Base-by-base conservation (phyloP, 2,113 vertebrate genomes). In the Nanorana parkeri region DNA sequence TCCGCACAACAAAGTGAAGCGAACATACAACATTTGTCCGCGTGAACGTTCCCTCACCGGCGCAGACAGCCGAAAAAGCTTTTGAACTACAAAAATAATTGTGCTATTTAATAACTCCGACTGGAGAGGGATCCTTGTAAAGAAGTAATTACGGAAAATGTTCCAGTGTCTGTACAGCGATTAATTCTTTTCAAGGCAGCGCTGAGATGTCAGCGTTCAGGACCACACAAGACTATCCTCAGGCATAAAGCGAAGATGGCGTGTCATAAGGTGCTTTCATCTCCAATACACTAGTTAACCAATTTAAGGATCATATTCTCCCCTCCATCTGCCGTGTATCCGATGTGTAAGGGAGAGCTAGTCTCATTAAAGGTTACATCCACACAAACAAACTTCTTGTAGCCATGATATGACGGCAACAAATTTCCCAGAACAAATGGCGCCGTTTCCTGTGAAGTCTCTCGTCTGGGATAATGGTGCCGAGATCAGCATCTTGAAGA, bases 191-290 rank as follows among this genome's bases (percentile, higher is more conserved):
- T 58, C 20, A 58, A 32, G 52, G 58, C n/a, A 3, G 21, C 29
- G 24, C 29, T 60, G 54, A 55, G 64, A 68, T 56, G 16, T 17
- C 28, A 20, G 21, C 52, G 26, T 7, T 21, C 19, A 60, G 66
- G 78, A 80, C 78, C 78, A 80, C 78, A 80, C 78, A 80, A 60
- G 66, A n/a, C 78, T 71, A 58, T 69, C 78, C 78, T 68, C 28
- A 71, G 78, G 71, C 88, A 86, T 81, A 71, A 68, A 72, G 80
- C 78, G 87, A 83, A 84, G 82, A 84, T 80, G 86, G 78, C 86
- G 84, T 86, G 89, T 86, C 29, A 24, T 58, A 84, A 85, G 86
- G 86, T 89, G 89, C 88, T 88, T 87, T 78, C 76, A 89, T 89
- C 84, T 88, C 85, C 84, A 69, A 61, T 60, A 20, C 66, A 51